A percentile compares a stretch with the other conserved stretches of the same genome.
Evolutionary conservation across 2,797 vertebrate species (phyloP).

Genomic region (Danio jaintianensis): DNA sequence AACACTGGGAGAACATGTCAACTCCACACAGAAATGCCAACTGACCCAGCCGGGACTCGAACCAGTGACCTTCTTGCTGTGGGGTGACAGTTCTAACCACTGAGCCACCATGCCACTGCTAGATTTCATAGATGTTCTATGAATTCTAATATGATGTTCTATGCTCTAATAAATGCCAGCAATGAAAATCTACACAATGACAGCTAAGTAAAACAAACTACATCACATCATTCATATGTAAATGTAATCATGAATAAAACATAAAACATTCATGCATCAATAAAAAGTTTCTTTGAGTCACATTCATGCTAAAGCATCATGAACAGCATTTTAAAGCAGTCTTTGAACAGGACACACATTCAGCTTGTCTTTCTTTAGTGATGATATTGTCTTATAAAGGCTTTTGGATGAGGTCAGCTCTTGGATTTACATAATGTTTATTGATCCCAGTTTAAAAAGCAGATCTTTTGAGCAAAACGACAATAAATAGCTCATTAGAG

Average conservation of each 20-base stretch:
- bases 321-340: too few relatives aligned
- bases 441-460: conserved; percentile 10
- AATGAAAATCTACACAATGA: background rate
- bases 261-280: conserved; percentile 10
- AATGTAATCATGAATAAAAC: background rate
- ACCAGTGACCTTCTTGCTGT: too few relatives aligned
- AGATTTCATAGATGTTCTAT: too few relatives aligned
- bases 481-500: conserved; percentile 44
- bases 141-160: too few relatives aligned
- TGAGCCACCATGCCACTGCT: too few relatives aligned
- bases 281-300: background rate
- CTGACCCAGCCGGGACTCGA: too few relatives aligned
- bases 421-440: conserved; percentile 7
- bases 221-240: background rate
- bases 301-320: background rate
- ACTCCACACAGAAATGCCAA: too few relatives aligned
- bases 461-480: background rate
- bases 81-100: too few relatives aligned
- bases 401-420: conserved; percentile 2
- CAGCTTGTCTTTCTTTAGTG: background rate
- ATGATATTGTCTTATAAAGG: background rate
- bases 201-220: background rate
- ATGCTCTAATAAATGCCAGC: background rate
- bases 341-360: background rate
- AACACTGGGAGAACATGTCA: too few relatives aligned